phyloP scores from a whole-genome alignment of 2,888 invertebrate species.

The Rhingia rostrata region DNA sequence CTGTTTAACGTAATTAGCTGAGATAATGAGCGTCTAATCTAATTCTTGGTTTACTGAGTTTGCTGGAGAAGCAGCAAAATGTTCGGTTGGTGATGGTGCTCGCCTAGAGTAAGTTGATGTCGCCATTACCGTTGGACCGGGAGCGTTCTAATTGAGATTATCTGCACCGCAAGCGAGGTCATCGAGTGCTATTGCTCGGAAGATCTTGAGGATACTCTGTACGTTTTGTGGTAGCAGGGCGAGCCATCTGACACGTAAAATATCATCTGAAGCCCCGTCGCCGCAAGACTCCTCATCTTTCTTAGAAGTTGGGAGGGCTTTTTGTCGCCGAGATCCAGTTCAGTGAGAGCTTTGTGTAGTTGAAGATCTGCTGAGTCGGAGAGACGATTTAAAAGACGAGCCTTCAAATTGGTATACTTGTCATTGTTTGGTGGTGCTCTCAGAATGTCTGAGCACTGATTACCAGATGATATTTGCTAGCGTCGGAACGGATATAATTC shows the following conservation, averaged over 20 bases:
- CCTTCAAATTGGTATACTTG: slow-evolving; percentile 5
- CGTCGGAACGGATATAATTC: background rate
- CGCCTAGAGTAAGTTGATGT: slow-evolving; percentile 3
- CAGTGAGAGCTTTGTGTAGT: slow-evolving; percentile 9
- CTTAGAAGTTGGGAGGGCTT: slow-evolving; percentile 13
- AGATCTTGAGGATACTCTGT: background rate
- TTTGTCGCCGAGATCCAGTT: slow-evolving; percentile 8
- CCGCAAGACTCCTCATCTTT: slow-evolving; percentile 11
- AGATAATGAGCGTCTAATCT: slow-evolving; percentile 7
- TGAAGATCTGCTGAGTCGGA: slow-evolving; percentile 9
- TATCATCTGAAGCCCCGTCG: background rate
- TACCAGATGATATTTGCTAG: slow-evolving; percentile 8
- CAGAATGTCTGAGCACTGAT: slow-evolving; percentile 9
- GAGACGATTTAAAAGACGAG: slow-evolving; percentile 7
- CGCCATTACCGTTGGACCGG: background rate
- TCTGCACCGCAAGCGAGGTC: background rate
- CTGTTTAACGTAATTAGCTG: background rate
- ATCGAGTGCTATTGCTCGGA: background rate
- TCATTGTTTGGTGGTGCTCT: slow-evolving; percentile 16
- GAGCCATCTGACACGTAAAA: slow-evolving; percentile 12
- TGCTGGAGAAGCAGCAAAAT: background rate
- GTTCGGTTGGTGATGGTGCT: slow-evolving; percentile 5
- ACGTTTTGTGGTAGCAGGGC: slow-evolving; percentile 3
- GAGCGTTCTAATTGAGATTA: background rate
- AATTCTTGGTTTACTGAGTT: background rate